phyloP scores from a whole-genome alignment of 2,113 vertebrate species.

The Passer domesticus region DNA sequence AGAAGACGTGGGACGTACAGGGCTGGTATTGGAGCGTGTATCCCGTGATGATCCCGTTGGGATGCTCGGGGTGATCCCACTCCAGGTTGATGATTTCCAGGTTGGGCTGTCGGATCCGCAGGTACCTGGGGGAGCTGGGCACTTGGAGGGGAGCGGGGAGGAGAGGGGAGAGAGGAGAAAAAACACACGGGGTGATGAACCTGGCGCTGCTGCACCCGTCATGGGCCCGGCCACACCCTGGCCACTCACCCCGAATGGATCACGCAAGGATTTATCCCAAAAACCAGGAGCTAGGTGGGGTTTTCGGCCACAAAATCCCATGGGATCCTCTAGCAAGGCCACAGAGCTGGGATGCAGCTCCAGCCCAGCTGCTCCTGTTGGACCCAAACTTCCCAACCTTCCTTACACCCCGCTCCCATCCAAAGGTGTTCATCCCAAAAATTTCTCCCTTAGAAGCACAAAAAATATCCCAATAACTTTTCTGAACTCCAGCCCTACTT shows the following conservation, averaged over 20 bases:
- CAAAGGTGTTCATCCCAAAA: neutral
- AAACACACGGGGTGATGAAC: neutral
- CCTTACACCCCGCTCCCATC: rapidly evolving
- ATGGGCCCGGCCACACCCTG: neutral
- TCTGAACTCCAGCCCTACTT: neutral
- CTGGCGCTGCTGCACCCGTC: neutral
- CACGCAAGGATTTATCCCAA: neutral
- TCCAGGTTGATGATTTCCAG: constrained; percentile 83
- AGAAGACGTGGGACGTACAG: constrained; percentile 73
- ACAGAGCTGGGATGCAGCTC: neutral
- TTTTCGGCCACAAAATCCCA: neutral
- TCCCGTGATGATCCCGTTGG: constrained; percentile 90
- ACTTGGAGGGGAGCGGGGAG: constrained; percentile 74
- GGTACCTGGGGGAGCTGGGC: constrained; percentile 86
- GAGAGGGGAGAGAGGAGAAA: constrained; percentile 19
- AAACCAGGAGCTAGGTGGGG: neutral
- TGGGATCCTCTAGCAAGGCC: rapidly evolving
- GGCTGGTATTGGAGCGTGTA: constrained; percentile 87
- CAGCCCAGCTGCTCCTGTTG: neutral
- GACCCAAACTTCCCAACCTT: rapidly evolving
- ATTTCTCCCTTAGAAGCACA: too few relatives aligned
- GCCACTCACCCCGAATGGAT: rapidly evolving
- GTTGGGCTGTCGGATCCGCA: constrained; percentile 84
- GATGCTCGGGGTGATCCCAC: constrained; percentile 92
- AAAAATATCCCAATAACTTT: too few relatives aligned